Evolutionary conservation across 2,797 vertebrate species (phyloP).

Genomic region (Halcyon smyrnensis): DNA sequence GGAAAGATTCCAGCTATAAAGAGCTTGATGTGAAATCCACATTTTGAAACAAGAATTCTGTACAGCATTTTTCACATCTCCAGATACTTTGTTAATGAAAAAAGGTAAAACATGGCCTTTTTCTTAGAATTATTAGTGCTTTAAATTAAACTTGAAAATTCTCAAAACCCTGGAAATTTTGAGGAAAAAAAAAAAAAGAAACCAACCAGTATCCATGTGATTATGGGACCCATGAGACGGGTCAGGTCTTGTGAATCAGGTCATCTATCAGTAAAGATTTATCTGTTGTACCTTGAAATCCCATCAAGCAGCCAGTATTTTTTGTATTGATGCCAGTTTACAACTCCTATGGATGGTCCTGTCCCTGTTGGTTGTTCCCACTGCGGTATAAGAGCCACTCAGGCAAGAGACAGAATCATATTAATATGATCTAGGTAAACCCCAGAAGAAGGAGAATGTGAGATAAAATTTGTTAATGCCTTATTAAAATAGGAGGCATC

Average conservation of each 20-base stretch:
- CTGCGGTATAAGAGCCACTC: neutral
- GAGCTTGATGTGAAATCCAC: neutral
- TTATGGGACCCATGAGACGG: accelerated
- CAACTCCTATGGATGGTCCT: accelerated
- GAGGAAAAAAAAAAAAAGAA: neutral
- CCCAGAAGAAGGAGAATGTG: neutral
- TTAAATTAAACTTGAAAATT: neutral
- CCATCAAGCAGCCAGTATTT: neutral
- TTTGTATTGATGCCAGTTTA: neutral
- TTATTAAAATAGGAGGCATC: neutral
- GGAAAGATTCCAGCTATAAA: neutral
- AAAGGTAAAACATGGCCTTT: neutral
- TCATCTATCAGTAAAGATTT: neutral
- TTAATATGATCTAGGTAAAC: neutral
- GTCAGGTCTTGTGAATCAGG: neutral
- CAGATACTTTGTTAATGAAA: neutral
- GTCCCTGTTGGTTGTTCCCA: neutral
- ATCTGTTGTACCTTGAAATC: neutral
- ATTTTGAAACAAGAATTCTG: neutral
- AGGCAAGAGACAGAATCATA: neutral
- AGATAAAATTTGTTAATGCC: neutral
- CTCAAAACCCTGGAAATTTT: neutral
- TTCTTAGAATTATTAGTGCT: neutral
- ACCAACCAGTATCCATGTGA: neutral
- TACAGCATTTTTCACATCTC: neutral